phyloP scores from a whole-genome alignment of 2,888 invertebrate genomes.

The Polydesmus complanatus region DNA sequence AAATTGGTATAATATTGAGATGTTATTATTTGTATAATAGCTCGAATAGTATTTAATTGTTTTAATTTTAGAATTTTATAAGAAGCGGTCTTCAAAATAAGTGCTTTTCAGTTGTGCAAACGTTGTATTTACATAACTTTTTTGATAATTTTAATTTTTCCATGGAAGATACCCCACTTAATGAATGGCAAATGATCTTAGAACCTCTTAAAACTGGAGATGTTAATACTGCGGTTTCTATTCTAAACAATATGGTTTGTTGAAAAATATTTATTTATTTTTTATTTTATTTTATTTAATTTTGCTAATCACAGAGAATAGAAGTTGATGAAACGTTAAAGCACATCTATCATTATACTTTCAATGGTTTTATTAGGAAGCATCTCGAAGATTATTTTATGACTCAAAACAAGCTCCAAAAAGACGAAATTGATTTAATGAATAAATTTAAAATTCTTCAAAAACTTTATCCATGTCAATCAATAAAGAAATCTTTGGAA shows the following conservation, averaged over 20 bases:
- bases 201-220: not conserved
- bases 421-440: not conserved
- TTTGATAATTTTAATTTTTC: not conserved
- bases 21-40: not conserved
- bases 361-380: not conserved
- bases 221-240: not conserved
- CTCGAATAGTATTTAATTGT: not conserved
- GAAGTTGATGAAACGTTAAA: not conserved
- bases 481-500: not conserved
- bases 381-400: not conserved
- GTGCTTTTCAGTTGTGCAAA: not conserved
- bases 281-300: not conserved
- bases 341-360: not conserved
- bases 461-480: conserved; percentile 7
- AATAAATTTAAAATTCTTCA: not conserved
- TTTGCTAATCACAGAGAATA: not conserved
- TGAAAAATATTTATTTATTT: not conserved
- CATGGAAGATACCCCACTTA: not conserved
- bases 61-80: not conserved
- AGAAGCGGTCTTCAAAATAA: not conserved
- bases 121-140: not conserved
- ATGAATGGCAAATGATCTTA: not conserved
- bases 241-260: not conserved
- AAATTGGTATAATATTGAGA: not conserved
- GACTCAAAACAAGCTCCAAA: not conserved